Evolutionary conservation across 2,888 invertebrate genomes (phyloP).

Genomic region (Ptychoptera albimana): DNA sequence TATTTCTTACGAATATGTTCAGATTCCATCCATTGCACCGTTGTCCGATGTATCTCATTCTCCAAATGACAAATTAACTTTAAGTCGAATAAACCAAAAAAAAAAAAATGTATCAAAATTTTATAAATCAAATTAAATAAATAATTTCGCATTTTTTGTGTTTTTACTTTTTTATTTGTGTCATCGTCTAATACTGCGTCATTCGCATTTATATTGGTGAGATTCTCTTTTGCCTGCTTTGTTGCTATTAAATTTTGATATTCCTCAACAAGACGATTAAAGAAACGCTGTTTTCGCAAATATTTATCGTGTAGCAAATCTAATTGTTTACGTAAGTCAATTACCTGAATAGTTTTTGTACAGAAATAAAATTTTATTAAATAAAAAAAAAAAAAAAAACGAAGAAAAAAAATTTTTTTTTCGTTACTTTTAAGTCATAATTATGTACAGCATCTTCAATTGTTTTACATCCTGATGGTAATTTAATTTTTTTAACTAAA

Average conservation of each 20-base stretch:
- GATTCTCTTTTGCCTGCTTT: slow-evolving; percentile 24
- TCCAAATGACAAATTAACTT: slow-evolving; percentile 53
- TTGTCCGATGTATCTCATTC: slow-evolving; percentile 65
- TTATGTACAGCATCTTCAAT: slow-evolving; percentile 35
- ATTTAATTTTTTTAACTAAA: slow-evolving; percentile 24
- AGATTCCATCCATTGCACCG: slow-evolving; percentile 70
- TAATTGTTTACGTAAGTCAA: slow-evolving; percentile 51
- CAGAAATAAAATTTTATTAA: neutral
- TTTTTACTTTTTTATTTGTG: slow-evolving; percentile 47
- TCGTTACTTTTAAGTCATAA: slow-evolving; percentile 44
- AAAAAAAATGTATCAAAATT: neutral
- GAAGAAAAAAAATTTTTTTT: slow-evolving; percentile 19
- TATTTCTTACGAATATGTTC: slow-evolving; percentile 65
- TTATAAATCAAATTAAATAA: neutral
- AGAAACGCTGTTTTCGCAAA: slow-evolving; percentile 41
- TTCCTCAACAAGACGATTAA: slow-evolving; percentile 40
- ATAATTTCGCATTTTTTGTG: neutral
- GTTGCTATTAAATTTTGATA: slow-evolving; percentile 44
- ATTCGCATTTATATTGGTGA: slow-evolving; percentile 10
- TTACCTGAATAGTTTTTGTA: slow-evolving; percentile 9
- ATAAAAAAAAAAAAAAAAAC: neutral
- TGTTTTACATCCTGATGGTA: slow-evolving; percentile 33
- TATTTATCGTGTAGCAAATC: slow-evolving; percentile 56
- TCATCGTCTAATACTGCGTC: slow-evolving; percentile 33
- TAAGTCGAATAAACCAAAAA: slow-evolving; percentile 3